Base-by-base conservation (phyloP, 37 sponge, comb jelly and placozoan species). In the Amphimedon queenslandica region DNA sequence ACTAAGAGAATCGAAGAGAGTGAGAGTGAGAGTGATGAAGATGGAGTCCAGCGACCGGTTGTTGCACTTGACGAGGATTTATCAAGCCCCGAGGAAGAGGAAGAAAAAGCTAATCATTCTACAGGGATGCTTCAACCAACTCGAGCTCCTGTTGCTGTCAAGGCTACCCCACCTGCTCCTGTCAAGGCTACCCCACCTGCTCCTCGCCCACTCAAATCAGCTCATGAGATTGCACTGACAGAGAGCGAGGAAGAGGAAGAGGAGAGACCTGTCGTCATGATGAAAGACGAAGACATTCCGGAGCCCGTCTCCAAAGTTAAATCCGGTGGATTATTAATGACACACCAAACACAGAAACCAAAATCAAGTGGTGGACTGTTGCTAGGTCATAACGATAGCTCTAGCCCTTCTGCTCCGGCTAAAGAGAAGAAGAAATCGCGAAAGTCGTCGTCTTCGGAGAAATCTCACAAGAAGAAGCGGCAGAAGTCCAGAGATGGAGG, bases 181-280 rank as follows among this genome's bases (percentile, higher is more conserved):
- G 64, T 39, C 23, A 64, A 16, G 41, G 35, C 73, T 0, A 69
- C 65, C 0, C 40, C 53, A 2, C 53, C 53, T 18, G n/a, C n/a
- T n/a, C n/a, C n/a, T n/a, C n/a, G n/a, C n/a, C 69, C 38, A 10
- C 67, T 85, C 32, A 79, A 69, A 35, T 85, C 85, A 37, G 85
- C 80, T 32, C 63, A 78, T 38, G 85, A 85, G 0, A 58, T 85
- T 58, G 75, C 51, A 24, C 58, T 85, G 3, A 85, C 80, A 8
- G 85, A 85, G 67, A 79, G 80, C 66, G 85, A 75, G 24, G 73
- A 57, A 57, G 73, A 84, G 25, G 74, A 66, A 32, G 84, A 77
- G 51, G 77, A 83, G 51, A 32, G 2, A 2, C 42, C 77, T 35
- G 38, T 1, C 35, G 67, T 67, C 11, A 66, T 37, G n/a, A n/a